Evolutionary conservation across 2,113 vertebrate species (phyloP).

Genomic region (Phalacrocorax carbo): DNA sequence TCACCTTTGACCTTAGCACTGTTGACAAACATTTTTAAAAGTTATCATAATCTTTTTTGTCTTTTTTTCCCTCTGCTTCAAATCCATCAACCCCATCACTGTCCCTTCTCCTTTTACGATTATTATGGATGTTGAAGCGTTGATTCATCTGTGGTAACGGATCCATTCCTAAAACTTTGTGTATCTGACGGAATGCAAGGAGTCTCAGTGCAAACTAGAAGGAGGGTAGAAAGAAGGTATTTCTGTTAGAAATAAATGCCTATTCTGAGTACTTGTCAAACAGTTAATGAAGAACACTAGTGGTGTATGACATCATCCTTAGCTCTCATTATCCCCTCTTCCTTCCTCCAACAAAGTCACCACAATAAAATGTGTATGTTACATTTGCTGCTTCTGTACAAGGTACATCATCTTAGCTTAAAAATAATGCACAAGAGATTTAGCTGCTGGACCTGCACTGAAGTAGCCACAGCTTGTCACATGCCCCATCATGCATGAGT

Average conservation of each 20-base stretch:
- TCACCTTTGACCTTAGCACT: conserved; percentile 59
- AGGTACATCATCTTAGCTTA: neutral
- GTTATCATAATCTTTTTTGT: conserved; percentile 96
- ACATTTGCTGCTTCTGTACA: neutral
- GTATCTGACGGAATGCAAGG: conserved; percentile 96
- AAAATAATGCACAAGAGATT: neutral
- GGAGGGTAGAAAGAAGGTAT: neutral
- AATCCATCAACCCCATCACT: conserved; percentile 95
- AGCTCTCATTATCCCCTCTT: neutral
- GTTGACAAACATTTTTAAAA: conserved; percentile 76
- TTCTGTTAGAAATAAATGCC: neutral
- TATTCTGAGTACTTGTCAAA: neutral
- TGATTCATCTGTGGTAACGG: conserved; percentile 93
- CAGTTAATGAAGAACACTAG: neutral
- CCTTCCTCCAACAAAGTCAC: neutral
- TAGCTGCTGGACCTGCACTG: neutral
- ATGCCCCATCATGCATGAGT: fast-evolving
- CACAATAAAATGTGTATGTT: fast-evolving
- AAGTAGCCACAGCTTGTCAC: neutral
- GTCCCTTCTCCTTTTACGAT: conserved; percentile 93
- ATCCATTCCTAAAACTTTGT: conserved; percentile 98
- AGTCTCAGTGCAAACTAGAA: conserved; percentile 92
- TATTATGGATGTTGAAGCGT: conserved; percentile 92
- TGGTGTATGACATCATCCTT: neutral
- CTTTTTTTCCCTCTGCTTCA: conserved; percentile 97